Base-by-base conservation (phyloP, 2,797 vertebrate genomes). In the Coregonus ussuriensis region DNA sequence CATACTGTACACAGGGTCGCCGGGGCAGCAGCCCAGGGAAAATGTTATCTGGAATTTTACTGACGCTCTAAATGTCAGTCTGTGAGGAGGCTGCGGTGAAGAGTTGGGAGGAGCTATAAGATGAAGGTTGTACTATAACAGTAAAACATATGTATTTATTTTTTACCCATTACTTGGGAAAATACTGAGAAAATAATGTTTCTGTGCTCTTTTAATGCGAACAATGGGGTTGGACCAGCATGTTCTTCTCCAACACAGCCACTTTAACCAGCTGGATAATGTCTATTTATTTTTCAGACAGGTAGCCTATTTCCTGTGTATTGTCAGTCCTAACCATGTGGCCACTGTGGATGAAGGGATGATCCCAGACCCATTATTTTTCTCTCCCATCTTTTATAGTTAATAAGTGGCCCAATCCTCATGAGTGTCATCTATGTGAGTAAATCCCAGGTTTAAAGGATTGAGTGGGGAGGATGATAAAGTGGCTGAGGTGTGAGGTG, bases 1-100 rank as follows among this genome's bases (percentile, higher is more conserved):
- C 79, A 56, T 41, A 29, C 63, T 37, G 18, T 51, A 69, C 54
- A 78, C 51, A 62, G 63, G 59, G 75, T 65, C 67, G 53, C 13
- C 9, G 14, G 59, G 25, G 52, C 73, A 75, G 4, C 16, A 68
- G 53, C 70, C 47, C 33, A 33, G 71, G 53, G 52, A 53, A 74
- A 7, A 76, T 71, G 67, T 68, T 77, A 41, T 52, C 53, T 31
- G 59, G 29, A 65, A 59, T 70, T 13, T 51, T 51, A 70, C 68
- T 47, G 37, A 21, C 11, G 37, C 37, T 16, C 35, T 47, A 70
- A 70, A 70, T 25, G 35, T 70, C 68, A 47, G 66, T 15, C 3
- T 33, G 31, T n/a, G 35, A 21, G 37, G 37, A 59, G 18, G n/a
- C 56, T 18, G 35, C 4, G 9, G 16, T 31, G 18, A 18, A 59